Conservation (phyloP, 2,113 vertebrate species). For the Bombycilla garrulus region DNA sequence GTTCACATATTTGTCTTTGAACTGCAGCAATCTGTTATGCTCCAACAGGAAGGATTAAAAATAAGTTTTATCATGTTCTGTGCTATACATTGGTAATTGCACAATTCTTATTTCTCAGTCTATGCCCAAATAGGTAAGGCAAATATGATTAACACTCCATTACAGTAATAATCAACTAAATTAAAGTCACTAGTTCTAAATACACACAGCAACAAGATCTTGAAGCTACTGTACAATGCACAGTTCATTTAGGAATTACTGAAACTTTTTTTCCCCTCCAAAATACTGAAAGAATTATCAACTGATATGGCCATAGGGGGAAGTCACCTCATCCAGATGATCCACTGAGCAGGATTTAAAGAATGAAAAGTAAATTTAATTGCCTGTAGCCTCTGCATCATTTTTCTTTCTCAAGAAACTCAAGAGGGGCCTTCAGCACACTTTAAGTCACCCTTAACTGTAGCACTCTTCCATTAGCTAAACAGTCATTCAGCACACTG, state of each 20-base stretch:
- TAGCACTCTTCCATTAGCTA: not conserved
- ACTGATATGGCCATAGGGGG: rapidly evolving
- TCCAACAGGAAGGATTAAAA: not conserved
- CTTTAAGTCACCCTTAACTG: not conserved
- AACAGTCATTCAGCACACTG: not conserved
- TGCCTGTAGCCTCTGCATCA: not conserved
- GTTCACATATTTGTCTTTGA: not conserved
- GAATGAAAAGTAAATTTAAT: not conserved
- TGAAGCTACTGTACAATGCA: not conserved
- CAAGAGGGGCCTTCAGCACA: not conserved
- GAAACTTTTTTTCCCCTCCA: rapidly evolving
- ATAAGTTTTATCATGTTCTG: not conserved
- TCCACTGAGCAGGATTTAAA: not conserved
- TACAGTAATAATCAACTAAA: not conserved
- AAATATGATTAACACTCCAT: not conserved
- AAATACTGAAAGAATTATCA: not conserved
- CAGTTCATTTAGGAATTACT: not conserved
- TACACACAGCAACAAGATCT: not conserved
- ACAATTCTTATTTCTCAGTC: not conserved
- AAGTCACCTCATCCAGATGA: not conserved
- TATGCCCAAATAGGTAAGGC: not conserved
- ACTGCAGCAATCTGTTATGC: not conserved
- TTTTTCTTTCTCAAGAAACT: not conserved
- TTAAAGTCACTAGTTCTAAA: not conserved
- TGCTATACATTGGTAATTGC: not conserved